These are phyloP conservation scores for Ophion slaviceki DNA, from an alignment of 2,888 invertebrate species.

Conservation along the genomic window DNA sequence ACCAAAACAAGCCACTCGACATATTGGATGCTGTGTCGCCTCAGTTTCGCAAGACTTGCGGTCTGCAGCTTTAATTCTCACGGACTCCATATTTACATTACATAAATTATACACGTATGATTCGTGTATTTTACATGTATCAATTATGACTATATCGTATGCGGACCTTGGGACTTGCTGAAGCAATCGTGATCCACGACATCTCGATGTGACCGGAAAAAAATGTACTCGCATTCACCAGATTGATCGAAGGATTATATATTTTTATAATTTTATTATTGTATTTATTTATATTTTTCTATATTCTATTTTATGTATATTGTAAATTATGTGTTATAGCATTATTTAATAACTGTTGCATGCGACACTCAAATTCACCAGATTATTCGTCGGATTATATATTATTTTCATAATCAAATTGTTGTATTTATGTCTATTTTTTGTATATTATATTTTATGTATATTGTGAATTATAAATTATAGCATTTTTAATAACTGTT, in stretches of 20 bases:
- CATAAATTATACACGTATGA: conserved; percentile 15
- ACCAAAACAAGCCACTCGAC: conserved; percentile 79
- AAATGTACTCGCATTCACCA: neutral
- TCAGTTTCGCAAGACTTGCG: conserved; percentile 48
- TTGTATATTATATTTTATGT: neutral
- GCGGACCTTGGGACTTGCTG: neutral
- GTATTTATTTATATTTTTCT: neutral
- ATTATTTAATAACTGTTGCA: no score
- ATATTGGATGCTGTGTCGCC: conserved; percentile 55
- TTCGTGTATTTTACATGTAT: conserved; percentile 10
- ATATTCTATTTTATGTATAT: neutral
- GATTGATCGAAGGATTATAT: neutral
- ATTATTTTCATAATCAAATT: neutral
- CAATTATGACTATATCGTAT: conserved; percentile 27
- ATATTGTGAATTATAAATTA: no score
- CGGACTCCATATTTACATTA: conserved; percentile 16
- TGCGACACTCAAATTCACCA: neutral
- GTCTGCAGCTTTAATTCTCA: conserved; percentile 58
- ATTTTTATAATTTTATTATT: neutral
- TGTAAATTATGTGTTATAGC: neutral
- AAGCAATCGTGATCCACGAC: neutral
- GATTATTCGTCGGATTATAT: neutral
- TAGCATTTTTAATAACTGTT: no score
- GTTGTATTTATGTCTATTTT: neutral
- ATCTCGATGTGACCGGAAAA: neutral